Conservation (phyloP, 2,888 invertebrate species). For the Cordilura impudica region DNA sequence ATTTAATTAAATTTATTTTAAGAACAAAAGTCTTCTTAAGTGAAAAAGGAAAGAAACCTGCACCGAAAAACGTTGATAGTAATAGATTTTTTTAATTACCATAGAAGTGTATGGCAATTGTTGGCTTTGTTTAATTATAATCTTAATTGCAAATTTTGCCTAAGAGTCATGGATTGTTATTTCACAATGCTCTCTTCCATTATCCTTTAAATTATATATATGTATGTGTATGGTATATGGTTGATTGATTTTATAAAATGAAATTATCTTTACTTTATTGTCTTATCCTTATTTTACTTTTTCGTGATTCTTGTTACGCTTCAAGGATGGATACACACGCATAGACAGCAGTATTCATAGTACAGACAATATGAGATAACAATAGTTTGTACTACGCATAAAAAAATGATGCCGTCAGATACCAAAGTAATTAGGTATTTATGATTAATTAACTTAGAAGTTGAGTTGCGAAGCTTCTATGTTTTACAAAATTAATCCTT, state of each 20-base stretch:
- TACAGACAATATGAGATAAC: neutral
- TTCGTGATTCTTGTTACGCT: neutral
- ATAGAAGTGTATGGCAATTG: no score
- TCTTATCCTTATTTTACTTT: neutral
- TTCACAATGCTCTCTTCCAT: neutral
- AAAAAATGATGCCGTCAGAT: conserved; percentile 10
- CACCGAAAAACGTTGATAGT: no score
- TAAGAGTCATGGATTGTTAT: no score
- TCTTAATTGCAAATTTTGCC: neutral
- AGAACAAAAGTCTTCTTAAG: no score
- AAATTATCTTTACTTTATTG: conserved; percentile 2
- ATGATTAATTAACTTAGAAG: conserved; percentile 52
- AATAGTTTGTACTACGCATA: neutral
- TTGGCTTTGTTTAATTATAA: neutral
- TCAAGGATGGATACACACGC: neutral
- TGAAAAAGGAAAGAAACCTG: no score
- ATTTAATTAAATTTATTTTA: no score
- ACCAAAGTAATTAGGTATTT: conserved; percentile 54
- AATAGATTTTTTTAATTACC: no score
- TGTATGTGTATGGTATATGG: no score
- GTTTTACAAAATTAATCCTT: no score
- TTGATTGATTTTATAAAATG: conserved; percentile 8
- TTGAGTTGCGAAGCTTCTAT: conserved; percentile 6
- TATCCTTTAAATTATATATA: neutral
- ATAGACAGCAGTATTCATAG: neutral